Percentiles rank a stretch among this genome's conserved stretches.
Evolutionary conservation across 2,888 invertebrate species (phyloP).

Genomic region (Amblyjoppa fuscipennis): DNA sequence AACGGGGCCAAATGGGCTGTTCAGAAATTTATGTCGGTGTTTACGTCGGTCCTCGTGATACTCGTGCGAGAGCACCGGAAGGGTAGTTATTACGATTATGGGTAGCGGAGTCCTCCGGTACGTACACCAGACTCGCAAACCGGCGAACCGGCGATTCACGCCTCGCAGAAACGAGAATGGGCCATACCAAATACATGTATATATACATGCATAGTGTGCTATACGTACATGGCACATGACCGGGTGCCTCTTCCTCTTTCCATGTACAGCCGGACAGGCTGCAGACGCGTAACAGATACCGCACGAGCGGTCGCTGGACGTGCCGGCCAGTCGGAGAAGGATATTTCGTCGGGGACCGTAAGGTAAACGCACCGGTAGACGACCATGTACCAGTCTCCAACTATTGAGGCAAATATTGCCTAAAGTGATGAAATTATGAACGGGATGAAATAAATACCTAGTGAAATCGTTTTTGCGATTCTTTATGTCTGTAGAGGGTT

Average conservation of each 20-base stretch:
- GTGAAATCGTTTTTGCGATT: too few species aligned
- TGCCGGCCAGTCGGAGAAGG: conserved; percentile 53
- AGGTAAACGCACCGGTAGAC: background rate
- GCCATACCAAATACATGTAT: conserved; percentile 3
- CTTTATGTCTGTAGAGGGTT: too few species aligned
- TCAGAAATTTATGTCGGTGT: conserved; percentile 80
- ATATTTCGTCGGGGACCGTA: conserved; percentile 60
- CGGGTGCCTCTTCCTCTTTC: conserved; percentile 25
- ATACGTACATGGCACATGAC: conserved; percentile 13
- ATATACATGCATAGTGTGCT: conserved; percentile 16
- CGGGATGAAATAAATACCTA: too few species aligned
- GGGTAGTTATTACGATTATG: conserved; percentile 80
- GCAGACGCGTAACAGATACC: conserved; percentile 40
- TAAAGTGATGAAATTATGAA: too few species aligned
- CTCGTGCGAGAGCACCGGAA: conserved; percentile 63
- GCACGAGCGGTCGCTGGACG: conserved; percentile 29
- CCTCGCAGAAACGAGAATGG: conserved; percentile 59
- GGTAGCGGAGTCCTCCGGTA: conserved; percentile 19
- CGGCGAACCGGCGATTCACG: conserved; percentile 49
- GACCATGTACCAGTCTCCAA: too few species aligned
- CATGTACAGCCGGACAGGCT: conserved; percentile 13
- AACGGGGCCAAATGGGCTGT: conserved; percentile 66
- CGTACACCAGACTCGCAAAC: conserved; percentile 19
- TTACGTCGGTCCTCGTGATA: conserved; percentile 73
- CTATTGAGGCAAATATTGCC: too few species aligned